These are phyloP conservation scores for Myrmophylax atrothorax DNA, from an alignment of 2,113 vertebrate species.

Conservation along the genomic window DNA sequence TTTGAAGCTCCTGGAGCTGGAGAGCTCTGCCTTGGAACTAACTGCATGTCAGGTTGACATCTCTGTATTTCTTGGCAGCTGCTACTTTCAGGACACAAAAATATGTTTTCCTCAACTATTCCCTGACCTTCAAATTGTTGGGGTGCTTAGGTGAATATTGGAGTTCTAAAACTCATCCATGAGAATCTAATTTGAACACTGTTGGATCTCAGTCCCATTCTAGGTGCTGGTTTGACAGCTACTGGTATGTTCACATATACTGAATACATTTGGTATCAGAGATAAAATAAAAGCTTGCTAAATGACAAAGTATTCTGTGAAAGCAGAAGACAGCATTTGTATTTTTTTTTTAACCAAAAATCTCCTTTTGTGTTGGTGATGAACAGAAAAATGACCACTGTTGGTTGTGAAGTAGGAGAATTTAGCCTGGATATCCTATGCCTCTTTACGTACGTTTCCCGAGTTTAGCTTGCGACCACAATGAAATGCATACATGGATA, in stretches of 20 bases:
- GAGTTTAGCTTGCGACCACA: background rate
- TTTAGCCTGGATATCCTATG: background rate
- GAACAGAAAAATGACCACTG: background rate
- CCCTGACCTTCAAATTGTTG: background rate
- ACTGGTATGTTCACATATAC: background rate
- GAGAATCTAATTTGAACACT: background rate
- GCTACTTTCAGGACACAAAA: background rate
- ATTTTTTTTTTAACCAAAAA: background rate
- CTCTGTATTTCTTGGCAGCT: background rate
- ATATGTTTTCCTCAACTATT: background rate
- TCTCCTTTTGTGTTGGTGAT: background rate
- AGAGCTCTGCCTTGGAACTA: background rate
- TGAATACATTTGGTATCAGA: background rate
- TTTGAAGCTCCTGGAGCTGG: background rate
- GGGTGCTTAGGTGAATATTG: background rate
- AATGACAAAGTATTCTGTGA: background rate
- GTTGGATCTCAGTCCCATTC: background rate
- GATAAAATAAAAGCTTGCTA: background rate
- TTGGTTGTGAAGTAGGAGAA: background rate
- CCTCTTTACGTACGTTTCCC: background rate
- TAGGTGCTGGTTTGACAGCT: background rate
- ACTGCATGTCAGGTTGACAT: background rate
- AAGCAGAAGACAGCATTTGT: background rate
- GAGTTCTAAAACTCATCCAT: accelerated
- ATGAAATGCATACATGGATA: background rate